Base-by-base conservation (phyloP, 2,888 invertebrate species). In the Aleiodes testaceus region DNA sequence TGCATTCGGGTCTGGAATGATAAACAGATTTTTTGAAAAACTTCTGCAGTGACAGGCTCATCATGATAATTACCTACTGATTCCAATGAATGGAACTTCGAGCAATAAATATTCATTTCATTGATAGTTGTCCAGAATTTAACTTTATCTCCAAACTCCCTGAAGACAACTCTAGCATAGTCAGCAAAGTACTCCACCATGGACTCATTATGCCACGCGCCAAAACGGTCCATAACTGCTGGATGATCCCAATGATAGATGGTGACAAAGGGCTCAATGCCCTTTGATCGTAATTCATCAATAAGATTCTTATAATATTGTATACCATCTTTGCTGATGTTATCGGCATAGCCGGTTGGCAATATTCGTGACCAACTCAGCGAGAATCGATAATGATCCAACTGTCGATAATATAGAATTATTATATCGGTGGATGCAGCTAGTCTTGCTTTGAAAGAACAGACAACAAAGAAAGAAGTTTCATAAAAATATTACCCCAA, bases 281-380 rank as follows among this genome's bases (percentile, higher is more conserved):
- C 89, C 66, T 89, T 88, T 0, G 85, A 88, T 7, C 92, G 75
- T 6, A 95, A 88, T 79, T 92, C 93, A 80, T 94, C 89, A 67
- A 96, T 93, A 55, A 97, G 87, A 76, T 92, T 90, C 80, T 91
- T 92, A 85, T 97, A 97, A 86, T 95, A 95, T 70, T 91, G 88
- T 9, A 96, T 89, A 16, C 94, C 96, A 1, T 90, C 89, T 50
- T 89, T 87, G 83, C 94, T 96, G 18, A 94, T 88, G 18, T 90
- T 82, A 79, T 92, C 91, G 11, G 90, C 16, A 2, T 74, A 73
- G 42, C 81, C 81, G 7, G 72, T 73, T 0, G 81, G 81, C 22
- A 84, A 68, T 47, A 84, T 78, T 69, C 81, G 72, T n/a, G 80
- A 20, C 81, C 81, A 92, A 91, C 75, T 91, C 92, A 79, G 92